Evolutionary conservation across 1,140 invertebrate species (phyloP).

Genomic region (Chelonus insularis): DNA sequence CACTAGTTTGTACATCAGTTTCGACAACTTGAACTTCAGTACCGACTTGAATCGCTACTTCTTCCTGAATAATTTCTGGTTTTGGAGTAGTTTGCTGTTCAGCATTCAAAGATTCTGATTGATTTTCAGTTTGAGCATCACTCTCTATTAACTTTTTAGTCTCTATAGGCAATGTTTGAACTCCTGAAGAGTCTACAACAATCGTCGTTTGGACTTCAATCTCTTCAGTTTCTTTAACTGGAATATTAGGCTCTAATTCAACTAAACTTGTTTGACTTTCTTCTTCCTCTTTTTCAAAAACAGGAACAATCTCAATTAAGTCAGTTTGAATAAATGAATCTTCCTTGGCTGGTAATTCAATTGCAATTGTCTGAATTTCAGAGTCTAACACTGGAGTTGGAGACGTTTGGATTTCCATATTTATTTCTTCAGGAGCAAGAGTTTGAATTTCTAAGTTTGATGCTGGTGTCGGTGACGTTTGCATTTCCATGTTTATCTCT

Average conservation of each 20-base stretch:
- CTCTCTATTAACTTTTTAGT: constrained; percentile 34
- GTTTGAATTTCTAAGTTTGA: constrained; percentile 34
- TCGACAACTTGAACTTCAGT: constrained; percentile 11
- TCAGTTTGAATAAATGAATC: constrained; percentile 46
- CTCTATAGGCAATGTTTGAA: constrained; percentile 42
- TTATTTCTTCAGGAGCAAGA: constrained; percentile 33
- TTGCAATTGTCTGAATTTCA: constrained; percentile 38
- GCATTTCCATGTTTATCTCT: constrained; percentile 36
- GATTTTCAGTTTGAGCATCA: constrained; percentile 43
- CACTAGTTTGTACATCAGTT: constrained; percentile 30
- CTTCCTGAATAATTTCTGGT: constrained; percentile 30
- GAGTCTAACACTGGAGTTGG: constrained; percentile 45
- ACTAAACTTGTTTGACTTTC: constrained; percentile 44
- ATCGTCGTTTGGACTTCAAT: constrained; percentile 42
- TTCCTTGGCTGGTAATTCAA: constrained; percentile 38
- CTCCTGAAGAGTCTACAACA: constrained; percentile 33
- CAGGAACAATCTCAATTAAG: constrained; percentile 29
- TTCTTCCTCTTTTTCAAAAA: constrained; percentile 41
- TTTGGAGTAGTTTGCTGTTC: constrained; percentile 41
- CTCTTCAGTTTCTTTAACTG: constrained; percentile 41
- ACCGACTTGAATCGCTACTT: constrained; percentile 30
- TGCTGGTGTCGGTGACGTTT: not conserved
- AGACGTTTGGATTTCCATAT: constrained; percentile 60
- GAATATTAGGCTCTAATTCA: constrained; percentile 47
- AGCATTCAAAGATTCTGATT: constrained; percentile 29